These are phyloP conservation scores for Uromys caudimaculatus DNA, from an alignment of 2,797 vertebrate species.

Conservation along the genomic window DNA sequence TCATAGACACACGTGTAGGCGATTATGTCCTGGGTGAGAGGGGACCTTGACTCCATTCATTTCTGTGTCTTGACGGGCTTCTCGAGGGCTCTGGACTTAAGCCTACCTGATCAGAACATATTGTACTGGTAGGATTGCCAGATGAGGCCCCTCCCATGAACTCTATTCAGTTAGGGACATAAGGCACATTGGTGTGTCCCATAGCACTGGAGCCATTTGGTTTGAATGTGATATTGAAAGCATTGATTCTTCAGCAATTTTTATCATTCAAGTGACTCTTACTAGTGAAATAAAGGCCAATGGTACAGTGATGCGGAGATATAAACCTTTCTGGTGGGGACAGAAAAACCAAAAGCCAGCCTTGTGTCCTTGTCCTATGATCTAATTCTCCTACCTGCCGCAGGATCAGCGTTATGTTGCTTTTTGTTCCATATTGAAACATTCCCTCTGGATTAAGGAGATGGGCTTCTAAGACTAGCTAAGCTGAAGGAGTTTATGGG, in stretches of 20 bases:
- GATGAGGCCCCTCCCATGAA: not conserved
- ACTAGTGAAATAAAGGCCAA: not conserved
- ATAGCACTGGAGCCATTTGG: not conserved
- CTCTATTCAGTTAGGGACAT: not conserved
- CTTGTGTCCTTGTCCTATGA: not conserved
- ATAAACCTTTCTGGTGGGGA: not conserved
- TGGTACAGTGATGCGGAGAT: not conserved
- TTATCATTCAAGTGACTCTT: not conserved
- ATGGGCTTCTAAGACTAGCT: not conserved
- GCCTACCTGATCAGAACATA: too few species aligned
- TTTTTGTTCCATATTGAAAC: not conserved
- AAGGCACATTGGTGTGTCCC: not conserved
- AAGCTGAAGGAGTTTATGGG: not conserved
- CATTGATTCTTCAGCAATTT: not conserved
- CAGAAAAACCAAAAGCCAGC: not conserved
- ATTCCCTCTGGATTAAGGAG: not conserved
- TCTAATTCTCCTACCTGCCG: not conserved
- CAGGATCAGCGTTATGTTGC: rapidly evolving
- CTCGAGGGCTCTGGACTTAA: not conserved
- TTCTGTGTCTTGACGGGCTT: not conserved
- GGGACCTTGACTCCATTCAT: not conserved
- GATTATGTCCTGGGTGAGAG: not conserved
- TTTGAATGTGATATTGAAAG: slow-evolving; percentile 34
- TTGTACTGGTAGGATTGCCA: rapidly evolving
- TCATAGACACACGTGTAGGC: not conserved